Evolutionary conservation across 2,888 invertebrate species (phyloP).

Genomic region (Brenthis ino): DNA sequence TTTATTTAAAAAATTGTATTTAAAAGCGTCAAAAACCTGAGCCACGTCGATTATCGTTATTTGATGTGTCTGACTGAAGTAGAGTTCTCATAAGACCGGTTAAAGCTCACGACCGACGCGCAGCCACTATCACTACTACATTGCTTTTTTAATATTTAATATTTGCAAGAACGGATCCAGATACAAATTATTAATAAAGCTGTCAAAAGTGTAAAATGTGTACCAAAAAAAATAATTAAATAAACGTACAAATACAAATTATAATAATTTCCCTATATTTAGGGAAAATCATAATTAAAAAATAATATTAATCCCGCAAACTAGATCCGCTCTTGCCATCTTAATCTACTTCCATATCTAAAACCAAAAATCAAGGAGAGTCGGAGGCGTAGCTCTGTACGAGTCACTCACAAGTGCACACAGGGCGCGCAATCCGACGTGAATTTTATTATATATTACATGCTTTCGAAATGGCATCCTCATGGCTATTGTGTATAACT

Average conservation of each 20-base stretch:
- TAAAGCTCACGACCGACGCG: conserved; percentile 46
- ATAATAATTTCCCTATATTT: background rate
- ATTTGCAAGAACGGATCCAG: conserved; percentile 10
- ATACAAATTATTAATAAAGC: background rate
- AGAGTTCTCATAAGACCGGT: conserved; percentile 43
- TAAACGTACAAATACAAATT: background rate
- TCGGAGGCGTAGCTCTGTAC: background rate
- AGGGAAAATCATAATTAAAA: background rate
- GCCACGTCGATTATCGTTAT: conserved; percentile 41
- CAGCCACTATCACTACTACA: conserved; percentile 21
- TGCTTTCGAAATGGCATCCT: conserved; percentile 25
- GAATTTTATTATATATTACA: background rate
- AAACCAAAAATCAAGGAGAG: no score
- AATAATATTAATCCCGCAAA: background rate
- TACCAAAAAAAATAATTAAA: background rate
- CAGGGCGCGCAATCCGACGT: background rate
- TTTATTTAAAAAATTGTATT: conserved; percentile 26
- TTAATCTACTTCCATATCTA: no score
- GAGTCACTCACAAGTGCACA: conserved; percentile 6
- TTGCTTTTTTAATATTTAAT: background rate
- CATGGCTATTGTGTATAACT: conserved; percentile 25
- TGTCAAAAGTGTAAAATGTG: background rate
- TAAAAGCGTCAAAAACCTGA: conserved; percentile 47
- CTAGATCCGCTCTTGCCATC: background rate
- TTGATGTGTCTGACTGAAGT: background rate